Percentiles rank a stretch among this genome's conserved stretches.
Conservation (phyloP, 2,888 invertebrate species). For the Halictus quadricinctus region DNA sequence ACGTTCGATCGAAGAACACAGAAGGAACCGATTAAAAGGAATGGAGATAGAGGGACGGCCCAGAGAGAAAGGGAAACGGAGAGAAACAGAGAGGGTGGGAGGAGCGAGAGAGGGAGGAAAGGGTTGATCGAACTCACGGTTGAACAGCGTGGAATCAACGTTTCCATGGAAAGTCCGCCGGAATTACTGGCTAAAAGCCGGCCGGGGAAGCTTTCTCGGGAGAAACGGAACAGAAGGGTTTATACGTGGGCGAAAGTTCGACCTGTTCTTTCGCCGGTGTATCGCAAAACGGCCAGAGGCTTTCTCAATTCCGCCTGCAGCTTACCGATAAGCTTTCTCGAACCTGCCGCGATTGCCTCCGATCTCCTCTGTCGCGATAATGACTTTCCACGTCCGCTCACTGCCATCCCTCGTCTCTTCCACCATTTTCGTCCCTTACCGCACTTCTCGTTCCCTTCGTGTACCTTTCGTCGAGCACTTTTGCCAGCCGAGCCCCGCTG, state of each 20-base stretch:
- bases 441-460: neutral
- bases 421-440: neutral
- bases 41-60: neutral
- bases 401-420: slow-evolving; percentile 16
- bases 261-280: slow-evolving; percentile 26
- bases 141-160: slow-evolving; percentile 44
- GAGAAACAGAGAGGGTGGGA: neutral
- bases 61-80: neutral
- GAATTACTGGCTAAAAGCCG: slow-evolving; percentile 41
- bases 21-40: slow-evolving; percentile 16
- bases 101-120: neutral
- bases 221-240: slow-evolving; percentile 20
- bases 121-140: slow-evolving; percentile 51
- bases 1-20: neutral
- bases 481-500: neutral
- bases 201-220: slow-evolving; percentile 16
- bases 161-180: slow-evolving; percentile 26
- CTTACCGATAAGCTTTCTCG: slow-evolving; percentile 62
- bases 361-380: slow-evolving; percentile 69
- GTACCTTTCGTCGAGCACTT: neutral
- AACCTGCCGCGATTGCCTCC: slow-evolving; percentile 61
- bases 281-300: slow-evolving; percentile 49
- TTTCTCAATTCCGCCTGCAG: slow-evolving; percentile 52
- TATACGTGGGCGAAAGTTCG: slow-evolving; percentile 35
- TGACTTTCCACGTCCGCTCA: slow-evolving; percentile 60